Conservation (phyloP, 2,888 invertebrate species). For the Boloria selene region DNA sequence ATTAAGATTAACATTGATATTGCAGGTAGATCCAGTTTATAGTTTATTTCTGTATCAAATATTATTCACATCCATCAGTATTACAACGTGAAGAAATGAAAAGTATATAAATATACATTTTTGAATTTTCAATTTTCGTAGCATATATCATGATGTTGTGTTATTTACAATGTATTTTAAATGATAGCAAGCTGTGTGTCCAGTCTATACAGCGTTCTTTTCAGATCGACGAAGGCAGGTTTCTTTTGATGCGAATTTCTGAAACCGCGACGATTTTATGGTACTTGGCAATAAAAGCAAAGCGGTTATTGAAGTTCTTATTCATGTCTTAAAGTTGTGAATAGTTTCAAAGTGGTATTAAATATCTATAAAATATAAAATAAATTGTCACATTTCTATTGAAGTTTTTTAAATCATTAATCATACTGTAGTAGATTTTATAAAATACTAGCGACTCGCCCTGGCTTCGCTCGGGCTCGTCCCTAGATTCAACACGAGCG, state of each 20-base stretch:
- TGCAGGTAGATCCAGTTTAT: no score
- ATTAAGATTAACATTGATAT: no score
- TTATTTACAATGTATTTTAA: background rate
- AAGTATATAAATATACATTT: no score
- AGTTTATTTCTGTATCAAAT: no score
- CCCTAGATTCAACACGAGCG: no score
- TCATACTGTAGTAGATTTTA: no score
- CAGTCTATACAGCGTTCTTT: constrained; percentile 21
- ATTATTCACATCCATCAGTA: no score
- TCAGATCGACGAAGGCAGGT: constrained; percentile 19
- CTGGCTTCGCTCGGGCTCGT: no score
- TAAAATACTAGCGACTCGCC: no score
- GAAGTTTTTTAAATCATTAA: background rate
- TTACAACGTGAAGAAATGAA: no score
- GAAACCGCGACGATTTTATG: constrained; percentile 23
- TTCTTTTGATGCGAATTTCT: constrained; percentile 24
- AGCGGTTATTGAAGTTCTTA: constrained; percentile 19
- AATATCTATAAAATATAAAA: background rate
- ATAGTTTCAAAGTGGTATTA: constrained; percentile 3
- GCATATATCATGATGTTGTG: no score
- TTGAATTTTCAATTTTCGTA: no score
- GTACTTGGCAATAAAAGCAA: constrained; percentile 20
- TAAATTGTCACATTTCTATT: background rate
- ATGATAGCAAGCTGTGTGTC: constrained; percentile 5
- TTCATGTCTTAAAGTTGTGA: constrained; percentile 9